Percentiles rank a stretch among this genome's conserved stretches.
Evolutionary conservation across 2,797 vertebrate species (phyloP).

Genomic region (Chelon auratus): DNA sequence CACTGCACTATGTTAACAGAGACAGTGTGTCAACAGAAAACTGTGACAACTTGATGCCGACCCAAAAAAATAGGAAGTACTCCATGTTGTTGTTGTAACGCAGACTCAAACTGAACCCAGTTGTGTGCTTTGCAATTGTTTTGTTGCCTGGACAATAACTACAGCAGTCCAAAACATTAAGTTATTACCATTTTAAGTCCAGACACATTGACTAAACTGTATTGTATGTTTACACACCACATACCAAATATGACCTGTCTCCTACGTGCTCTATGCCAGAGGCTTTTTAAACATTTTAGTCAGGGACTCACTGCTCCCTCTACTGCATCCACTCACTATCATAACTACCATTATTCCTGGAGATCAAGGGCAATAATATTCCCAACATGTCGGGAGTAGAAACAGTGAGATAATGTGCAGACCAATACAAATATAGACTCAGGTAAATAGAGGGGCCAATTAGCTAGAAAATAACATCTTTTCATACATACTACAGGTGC

Average conservation of each 20-base stretch:
- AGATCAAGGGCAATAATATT: neutral
- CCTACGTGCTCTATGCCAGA: neutral
- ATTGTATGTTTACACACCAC: neutral
- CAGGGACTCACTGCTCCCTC: neutral
- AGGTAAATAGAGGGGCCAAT: neutral
- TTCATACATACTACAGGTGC: neutral
- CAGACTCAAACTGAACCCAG: neutral
- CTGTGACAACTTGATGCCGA: neutral
- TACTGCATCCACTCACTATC: neutral
- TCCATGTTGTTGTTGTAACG: neutral
- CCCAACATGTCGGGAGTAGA: neutral
- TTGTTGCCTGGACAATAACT: conserved; percentile 2
- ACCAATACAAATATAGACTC: neutral
- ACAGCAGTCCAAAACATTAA: conserved; percentile 2
- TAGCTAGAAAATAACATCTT: neutral
- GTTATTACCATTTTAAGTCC: neutral
- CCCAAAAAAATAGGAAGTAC: conserved; percentile 22
- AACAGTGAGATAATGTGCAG: neutral
- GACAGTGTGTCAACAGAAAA: neutral
- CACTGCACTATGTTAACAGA: neutral
- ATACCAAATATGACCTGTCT: neutral
- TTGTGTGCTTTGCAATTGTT: conserved; percentile 2
- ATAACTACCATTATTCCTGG: neutral
- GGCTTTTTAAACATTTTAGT: conserved; percentile 4
- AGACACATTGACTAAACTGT: conserved; percentile 1